These are phyloP conservation scores for Pyrgilauda ruficollis DNA, from an alignment of 2,113 vertebrate genomes.

Conservation along the genomic window DNA sequence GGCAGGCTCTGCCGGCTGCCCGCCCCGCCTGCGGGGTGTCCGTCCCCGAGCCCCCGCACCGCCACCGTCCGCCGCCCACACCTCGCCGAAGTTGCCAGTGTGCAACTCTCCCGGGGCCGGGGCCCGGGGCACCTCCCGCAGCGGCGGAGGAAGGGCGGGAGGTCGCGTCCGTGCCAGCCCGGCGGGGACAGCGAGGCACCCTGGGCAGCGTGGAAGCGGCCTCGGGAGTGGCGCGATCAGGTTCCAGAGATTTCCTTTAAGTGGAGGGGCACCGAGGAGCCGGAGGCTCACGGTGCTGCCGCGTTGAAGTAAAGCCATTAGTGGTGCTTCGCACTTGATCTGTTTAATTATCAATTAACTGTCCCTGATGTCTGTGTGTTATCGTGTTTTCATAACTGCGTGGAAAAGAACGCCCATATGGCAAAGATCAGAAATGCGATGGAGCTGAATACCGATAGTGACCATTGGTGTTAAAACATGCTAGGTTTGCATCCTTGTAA, in stretches of 20 bases:
- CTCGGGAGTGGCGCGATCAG: not conserved
- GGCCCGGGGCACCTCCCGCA: not conserved
- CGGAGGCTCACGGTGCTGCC: not conserved
- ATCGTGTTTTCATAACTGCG: fast-evolving
- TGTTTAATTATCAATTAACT: fast-evolving
- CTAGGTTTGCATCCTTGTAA: fast-evolving
- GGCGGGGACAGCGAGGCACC: fast-evolving
- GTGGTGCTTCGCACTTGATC: not conserved
- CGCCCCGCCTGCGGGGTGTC: not conserved
- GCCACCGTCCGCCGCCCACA: not conserved
- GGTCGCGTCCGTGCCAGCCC: not conserved
- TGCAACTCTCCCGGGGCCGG: not conserved
- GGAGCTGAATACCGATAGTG: not conserved
- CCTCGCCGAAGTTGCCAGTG: not conserved
- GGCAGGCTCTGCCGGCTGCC: not conserved
- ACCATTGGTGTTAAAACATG: not conserved
- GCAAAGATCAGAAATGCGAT: not conserved
- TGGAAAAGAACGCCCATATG: not conserved
- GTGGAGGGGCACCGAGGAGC: not conserved
- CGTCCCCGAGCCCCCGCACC: not conserved
- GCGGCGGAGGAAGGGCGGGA: not conserved
- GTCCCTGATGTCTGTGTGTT: not conserved
- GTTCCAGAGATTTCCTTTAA: constrained; percentile 9
- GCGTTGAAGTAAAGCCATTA: not conserved
- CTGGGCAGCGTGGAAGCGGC: not conserved